Evolutionary conservation across 2,113 vertebrate genomes (phyloP).

Genomic region (Aepyceros melampus): DNA sequence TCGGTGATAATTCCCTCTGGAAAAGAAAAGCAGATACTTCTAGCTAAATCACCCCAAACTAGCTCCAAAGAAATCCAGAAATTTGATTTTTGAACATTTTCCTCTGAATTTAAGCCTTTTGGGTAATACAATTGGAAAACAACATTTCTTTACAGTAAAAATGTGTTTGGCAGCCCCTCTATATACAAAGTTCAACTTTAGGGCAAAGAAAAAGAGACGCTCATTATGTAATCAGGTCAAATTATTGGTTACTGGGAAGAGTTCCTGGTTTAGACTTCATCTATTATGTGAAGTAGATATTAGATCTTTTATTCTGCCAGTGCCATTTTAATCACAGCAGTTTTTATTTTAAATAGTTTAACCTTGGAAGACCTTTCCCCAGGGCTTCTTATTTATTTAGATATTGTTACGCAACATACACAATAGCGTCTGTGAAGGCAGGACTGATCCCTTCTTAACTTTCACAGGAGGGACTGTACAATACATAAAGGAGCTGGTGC

Average conservation of each 20-base stretch:
- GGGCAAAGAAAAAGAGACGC: constrained; percentile 66
- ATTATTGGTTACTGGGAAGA: constrained; percentile 71
- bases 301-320: constrained; percentile 59
- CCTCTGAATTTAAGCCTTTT: constrained; percentile 63
- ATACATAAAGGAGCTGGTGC: constrained; percentile 53
- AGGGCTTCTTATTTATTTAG: constrained; percentile 27
- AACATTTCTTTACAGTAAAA: constrained; percentile 79
- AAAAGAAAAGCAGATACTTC: background rate
- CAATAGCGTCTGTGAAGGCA: background rate
- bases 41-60: constrained; percentile 26
- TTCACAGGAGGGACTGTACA: background rate
- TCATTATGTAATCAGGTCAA: constrained; percentile 71
- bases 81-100: constrained; percentile 72
- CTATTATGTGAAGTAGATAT: constrained; percentile 61
- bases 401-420: constrained; percentile 41
- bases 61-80: constrained; percentile 59
- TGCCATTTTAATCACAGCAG: constrained; percentile 50
- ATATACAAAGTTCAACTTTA: constrained; percentile 79
- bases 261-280: constrained; percentile 52
- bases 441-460: background rate
- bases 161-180: constrained; percentile 74
- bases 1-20: background rate
- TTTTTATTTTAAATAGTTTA: constrained; percentile 56
- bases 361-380: background rate
- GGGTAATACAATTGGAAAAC: constrained; percentile 72